Conservation (phyloP, 2,113 vertebrate species). For the Columba janthina region DNA sequence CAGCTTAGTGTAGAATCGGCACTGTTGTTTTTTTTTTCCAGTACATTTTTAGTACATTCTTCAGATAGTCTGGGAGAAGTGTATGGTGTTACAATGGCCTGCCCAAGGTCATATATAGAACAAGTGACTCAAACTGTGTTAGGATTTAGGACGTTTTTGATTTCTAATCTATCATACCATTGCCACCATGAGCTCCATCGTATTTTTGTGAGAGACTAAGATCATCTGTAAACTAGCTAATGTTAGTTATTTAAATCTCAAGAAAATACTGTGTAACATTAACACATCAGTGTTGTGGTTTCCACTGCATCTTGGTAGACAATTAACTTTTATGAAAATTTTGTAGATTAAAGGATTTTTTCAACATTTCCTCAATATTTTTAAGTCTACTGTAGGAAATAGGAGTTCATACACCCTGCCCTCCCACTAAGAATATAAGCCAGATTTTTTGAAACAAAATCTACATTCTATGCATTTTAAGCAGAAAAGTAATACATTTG, state of each 20-base stretch:
- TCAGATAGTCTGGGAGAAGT: not conserved
- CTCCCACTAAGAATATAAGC: not conserved
- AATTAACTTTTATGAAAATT: not conserved
- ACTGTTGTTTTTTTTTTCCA: not conserved
- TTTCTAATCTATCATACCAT: not conserved
- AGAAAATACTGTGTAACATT: not conserved
- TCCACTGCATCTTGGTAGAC: not conserved
- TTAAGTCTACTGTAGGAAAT: not conserved
- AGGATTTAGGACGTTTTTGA: not conserved
- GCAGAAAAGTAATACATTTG: not conserved
- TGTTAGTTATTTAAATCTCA: not conserved
- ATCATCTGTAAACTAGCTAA: not conserved
- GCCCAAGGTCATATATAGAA: not conserved
- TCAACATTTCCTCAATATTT: not conserved
- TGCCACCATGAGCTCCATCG: not conserved
- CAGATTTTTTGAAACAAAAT: not conserved
- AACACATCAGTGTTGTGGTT: not conserved
- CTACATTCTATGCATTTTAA: not conserved
- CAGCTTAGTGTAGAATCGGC: not conserved
- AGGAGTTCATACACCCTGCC: rapidly evolving
- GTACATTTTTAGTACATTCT: not conserved
- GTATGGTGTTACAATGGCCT: not conserved
- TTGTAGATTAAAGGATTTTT: not conserved
- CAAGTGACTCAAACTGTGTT: not conserved
- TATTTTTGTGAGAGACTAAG: not conserved